Percentiles rank a stretch among this genome's conserved stretches.
Evolutionary conservation across 2,797 vertebrate genomes (phyloP).

Genomic region (Alca torda): DNA sequence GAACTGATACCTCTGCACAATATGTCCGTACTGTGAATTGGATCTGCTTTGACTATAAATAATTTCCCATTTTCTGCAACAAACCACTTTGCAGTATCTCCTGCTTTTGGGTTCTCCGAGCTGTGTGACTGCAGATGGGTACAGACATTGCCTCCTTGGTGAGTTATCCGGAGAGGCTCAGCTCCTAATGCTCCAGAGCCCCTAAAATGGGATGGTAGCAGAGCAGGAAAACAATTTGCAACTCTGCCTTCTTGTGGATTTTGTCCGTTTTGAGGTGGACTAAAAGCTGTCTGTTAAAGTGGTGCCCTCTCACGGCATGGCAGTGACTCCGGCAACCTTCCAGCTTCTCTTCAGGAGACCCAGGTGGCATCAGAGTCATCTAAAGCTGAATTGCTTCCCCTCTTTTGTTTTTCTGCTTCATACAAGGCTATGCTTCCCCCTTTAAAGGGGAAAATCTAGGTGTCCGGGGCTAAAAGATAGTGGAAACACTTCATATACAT

Average conservation of each 20-base stretch:
- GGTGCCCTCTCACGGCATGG: neutral
- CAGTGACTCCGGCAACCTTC: neutral
- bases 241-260: neutral
- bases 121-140: neutral
- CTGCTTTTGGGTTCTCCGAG: neutral
- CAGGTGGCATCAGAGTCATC: neutral
- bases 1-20: neutral
- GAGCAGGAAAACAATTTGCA: neutral
- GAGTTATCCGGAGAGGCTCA: neutral
- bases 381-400: neutral
- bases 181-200: neutral
- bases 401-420: neutral
- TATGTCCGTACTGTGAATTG: fast-evolving
- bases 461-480: neutral
- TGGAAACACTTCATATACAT: neutral
- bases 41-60: neutral
- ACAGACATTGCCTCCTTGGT: neutral
- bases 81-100: neutral
- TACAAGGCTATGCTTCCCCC: neutral
- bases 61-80: neutral
- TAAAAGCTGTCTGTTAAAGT: neutral
- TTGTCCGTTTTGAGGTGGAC: neutral
- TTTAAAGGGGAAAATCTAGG: neutral
- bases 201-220: neutral
- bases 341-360: neutral